phyloP scores from a whole-genome alignment of 2,888 invertebrate genomes.

The Plusia festucae region DNA sequence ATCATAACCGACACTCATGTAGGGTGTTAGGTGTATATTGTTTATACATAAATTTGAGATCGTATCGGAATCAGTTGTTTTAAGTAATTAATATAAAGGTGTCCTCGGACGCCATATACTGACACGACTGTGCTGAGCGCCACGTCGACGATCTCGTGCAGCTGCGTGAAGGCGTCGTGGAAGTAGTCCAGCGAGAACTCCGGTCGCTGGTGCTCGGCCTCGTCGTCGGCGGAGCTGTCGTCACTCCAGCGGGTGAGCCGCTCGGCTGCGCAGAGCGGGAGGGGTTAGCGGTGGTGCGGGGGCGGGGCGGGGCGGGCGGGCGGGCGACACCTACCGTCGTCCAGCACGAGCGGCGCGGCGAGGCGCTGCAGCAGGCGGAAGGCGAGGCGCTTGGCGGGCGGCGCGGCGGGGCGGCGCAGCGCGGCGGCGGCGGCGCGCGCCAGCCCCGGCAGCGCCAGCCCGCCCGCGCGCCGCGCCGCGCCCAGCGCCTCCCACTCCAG shows the following conservation, averaged over 20 bases:
- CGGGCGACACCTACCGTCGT: constrained; percentile 65
- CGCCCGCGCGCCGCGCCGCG: neutral
- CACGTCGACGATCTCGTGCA: constrained; percentile 65
- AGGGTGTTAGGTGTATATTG: no score
- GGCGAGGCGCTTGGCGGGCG: constrained; percentile 65
- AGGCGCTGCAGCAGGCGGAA: constrained; percentile 59
- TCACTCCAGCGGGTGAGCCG: constrained; percentile 62
- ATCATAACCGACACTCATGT: neutral
- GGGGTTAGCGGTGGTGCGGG: neutral
- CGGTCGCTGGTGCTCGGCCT: constrained; percentile 53
- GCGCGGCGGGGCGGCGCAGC: constrained; percentile 51
- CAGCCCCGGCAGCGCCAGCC: constrained; percentile 3
- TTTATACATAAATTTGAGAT: no score
- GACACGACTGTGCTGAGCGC: constrained; percentile 64
- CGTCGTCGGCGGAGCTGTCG: constrained; percentile 47
- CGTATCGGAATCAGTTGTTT: no score
- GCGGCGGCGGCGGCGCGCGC: constrained; percentile 31
- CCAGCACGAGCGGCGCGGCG: constrained; percentile 64
- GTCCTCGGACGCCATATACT: constrained; percentile 26
- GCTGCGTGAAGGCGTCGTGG: constrained; percentile 55
- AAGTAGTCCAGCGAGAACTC: constrained; percentile 57
- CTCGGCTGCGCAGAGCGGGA: constrained; percentile 58
- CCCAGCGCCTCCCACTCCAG: constrained; percentile 11
- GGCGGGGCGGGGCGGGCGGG: neutral
- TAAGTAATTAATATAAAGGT: neutral